Base-by-base conservation (phyloP, 2,797 vertebrate genomes). In the Scomberomorus guttatus region DNA sequence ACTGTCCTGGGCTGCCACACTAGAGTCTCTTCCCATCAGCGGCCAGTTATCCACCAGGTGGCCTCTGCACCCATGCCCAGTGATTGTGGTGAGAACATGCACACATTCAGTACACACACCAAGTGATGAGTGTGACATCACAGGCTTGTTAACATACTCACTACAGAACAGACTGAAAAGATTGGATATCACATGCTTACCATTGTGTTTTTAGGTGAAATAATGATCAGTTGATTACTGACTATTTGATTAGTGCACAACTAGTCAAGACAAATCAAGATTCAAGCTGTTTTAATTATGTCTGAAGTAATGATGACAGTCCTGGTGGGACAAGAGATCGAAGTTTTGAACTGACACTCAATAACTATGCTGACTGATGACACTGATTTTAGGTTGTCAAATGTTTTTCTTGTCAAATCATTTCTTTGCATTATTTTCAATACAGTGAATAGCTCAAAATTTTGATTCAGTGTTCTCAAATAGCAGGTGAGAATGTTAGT, bases 11-110 rank as follows among this genome's bases (percentile, higher is more conserved):
- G 91, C 91, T 93, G 89, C 90, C 90, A 90, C 57, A 89, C 75
- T 0, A 92, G 95, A 87, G 89, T 95, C 46, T 93, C 95, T 60
- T 72, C 90, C 80, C 93, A 95, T 42, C 93, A 92, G 80, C 92
- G 93, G 2, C 92, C 97, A 0, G 93, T 98, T 58, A 96, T 96
- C 75, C 97, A 99, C 93, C 97, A 96, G 81, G 96, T 99, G 92
- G 96, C 97, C 63, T 97, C 98, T 58, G 98, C 97, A 82, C 98
- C 98, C 27, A 98, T 98, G 97, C 98, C 98, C 93, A 95, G 93
- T 11, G 97, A 99, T 91, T 98, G 96, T 22, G 98, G 98, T 98
- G 95, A 95, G 95, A 37, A 50, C 24, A 56, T 2, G 5, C 18
- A 56, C 24, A 48, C 32, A 54, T 5, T 27, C 25, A 64, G 2